Base-by-base conservation (phyloP, 2,888 invertebrate genomes). In the Tipula lateralis region DNA sequence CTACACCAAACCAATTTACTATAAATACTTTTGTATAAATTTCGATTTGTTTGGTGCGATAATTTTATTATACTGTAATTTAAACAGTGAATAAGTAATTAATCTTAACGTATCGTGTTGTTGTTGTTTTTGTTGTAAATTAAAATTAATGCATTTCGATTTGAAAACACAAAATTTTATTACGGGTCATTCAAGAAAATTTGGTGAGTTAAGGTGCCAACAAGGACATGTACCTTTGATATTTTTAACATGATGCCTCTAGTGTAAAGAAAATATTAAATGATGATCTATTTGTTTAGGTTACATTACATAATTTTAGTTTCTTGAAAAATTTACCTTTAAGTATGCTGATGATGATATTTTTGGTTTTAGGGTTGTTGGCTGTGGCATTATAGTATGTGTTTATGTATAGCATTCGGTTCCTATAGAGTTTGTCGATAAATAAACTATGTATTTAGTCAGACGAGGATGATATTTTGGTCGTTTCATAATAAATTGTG, bases 271-370 rank as follows among this genome's bases (percentile, higher is more conserved):
- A 19, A 66, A 19, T 3, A 24, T 66, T 66, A 19, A 66, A 66
- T 66, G 9, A 66, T 66, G 66, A 66, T 66, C 66, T 66, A 66
- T 66, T 66, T 66, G 24, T 66, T 66, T 66, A 66, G 44, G 44
- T 50, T 50, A 50, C 44, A 50, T 50, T 16, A 50, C 16, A n/a
- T n/a, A n/a, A n/a, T n/a, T n/a, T n/a, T n/a, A n/a, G n/a, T n/a
- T n/a, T n/a, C n/a, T n/a, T n/a, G n/a, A n/a, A n/a, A n/a, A n/a
- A n/a, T n/a, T n/a, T n/a, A n/a, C n/a, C n/a, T n/a, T n/a, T n/a
- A n/a, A n/a, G n/a, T n/a, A n/a, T n/a, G n/a, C n/a, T n/a, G n/a
- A n/a, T n/a, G n/a, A n/a, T n/a, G n/a, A n/a, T n/a, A n/a, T n/a
- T n/a, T n/a, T n/a, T n/a, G n/a, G n/a, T n/a, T n/a, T n/a, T n/a